Base-by-base conservation (phyloP, 2,888 invertebrate genomes). In the Campopleginae sp. region DNA sequence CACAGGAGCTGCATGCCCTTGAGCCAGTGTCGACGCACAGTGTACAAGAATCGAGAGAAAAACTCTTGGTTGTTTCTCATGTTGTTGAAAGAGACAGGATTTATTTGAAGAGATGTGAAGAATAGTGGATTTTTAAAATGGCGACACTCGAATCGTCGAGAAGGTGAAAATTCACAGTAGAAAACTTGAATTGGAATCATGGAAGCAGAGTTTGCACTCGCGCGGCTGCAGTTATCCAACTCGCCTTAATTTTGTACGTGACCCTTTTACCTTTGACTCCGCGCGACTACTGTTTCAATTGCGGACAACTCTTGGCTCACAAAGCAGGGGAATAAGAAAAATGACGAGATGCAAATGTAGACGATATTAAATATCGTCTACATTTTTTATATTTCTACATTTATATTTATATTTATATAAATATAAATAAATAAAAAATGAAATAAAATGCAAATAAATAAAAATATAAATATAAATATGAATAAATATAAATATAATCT, bases 241-340 rank as follows among this genome's bases (percentile, higher is more conserved):
- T 38, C 23, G 27, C 31, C 33, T 23, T 27, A 19, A 46, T 51
- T 51, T 72, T 7, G 38, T 48, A 72, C 72, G 38, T 65, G 80
- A 65, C 63, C 63, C 38, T 58, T 58, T 70, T 78, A 42, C 72
- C 63, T 72, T 51, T 65, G 17, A 72, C 51, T 38, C n/a, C n/a
- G 38, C 38, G 63, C 6, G 65, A 27, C 27, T 42, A 12, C n/a
- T 17, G 14, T 65, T 72, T 80, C 48, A 71, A 72, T 72, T 65
- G 27, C 42, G 31, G 23, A 72, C 48, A 51, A 42, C 5, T 71
- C 27, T 12, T 42, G 31, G 51, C 12, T 46, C 14, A 19, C 6
- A 14, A 48, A 33, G 38, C n/a, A 65, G 33, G 6, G 1, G 61
- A 79, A 14, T 10, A 33, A 19, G 27, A 14, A 14, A 10, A 75